These are phyloP conservation scores for Mythimna impura DNA, from an alignment of 2,888 invertebrate genomes.

Conservation along the genomic window DNA sequence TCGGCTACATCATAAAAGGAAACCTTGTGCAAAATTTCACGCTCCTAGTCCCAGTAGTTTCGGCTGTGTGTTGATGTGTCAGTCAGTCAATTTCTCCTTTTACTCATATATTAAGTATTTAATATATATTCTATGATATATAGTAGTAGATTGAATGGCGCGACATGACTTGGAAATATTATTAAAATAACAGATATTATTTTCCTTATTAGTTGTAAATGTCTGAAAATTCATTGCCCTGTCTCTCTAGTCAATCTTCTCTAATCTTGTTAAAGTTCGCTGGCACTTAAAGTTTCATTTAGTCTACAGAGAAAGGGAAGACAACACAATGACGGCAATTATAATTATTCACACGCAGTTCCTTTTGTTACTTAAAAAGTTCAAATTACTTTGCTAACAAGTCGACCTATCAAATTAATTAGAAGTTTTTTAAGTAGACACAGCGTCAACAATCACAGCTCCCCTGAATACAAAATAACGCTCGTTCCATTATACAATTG, in stretches of 20 bases:
- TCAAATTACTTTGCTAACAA: constrained; percentile 52
- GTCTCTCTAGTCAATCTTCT: constrained; percentile 27
- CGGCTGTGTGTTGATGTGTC: too few species aligned
- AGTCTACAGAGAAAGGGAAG: constrained; percentile 21
- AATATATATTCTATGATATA: too few species aligned
- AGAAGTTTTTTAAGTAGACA: constrained; percentile 49
- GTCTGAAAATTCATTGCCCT: constrained; percentile 18
- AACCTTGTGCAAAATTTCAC: too few species aligned
- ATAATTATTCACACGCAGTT: constrained; percentile 46
- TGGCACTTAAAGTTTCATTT: constrained; percentile 10
- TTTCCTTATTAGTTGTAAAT: constrained; percentile 6
- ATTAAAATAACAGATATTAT: neutral
- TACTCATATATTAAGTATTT: too few species aligned
- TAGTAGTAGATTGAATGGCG: neutral
- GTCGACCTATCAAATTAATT: constrained; percentile 51
- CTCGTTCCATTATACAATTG: constrained; percentile 24
- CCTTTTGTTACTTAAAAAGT: constrained; percentile 36
- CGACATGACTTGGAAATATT: neutral
- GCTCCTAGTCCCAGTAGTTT: too few species aligned
- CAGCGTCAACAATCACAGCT: constrained; percentile 24
- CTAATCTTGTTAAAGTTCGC: constrained; percentile 28
- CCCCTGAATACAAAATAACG: constrained; percentile 31
- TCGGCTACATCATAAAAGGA: too few species aligned
- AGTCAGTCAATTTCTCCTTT: too few species aligned
- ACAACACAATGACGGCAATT: constrained; percentile 26